A percentile compares a stretch with the other conserved stretches of the same genome.
phyloP scores from a whole-genome alignment of 2,888 invertebrate genomes.

The Tubulanus polymorphus region DNA sequence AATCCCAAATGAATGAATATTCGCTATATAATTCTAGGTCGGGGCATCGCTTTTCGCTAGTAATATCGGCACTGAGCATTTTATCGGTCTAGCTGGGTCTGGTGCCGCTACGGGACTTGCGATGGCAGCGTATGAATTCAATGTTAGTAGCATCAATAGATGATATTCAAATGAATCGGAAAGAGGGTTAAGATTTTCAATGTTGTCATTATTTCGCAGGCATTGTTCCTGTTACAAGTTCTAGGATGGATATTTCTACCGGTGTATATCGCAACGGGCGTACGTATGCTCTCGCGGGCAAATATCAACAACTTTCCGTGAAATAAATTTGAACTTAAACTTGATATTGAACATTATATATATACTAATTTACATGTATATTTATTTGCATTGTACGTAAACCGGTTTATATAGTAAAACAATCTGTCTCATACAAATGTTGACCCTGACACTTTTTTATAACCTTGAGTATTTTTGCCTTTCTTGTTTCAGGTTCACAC shows the following conservation, averaged over 20 bases:
- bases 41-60: constrained; percentile 38
- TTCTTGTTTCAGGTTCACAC: constrained; percentile 1
- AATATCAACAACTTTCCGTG: too few relatives aligned
- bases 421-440: too few relatives aligned
- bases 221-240: constrained; percentile 54
- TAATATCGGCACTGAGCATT: constrained; percentile 40
- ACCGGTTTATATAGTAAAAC: too few relatives aligned
- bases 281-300: constrained; percentile 28
- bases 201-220: constrained; percentile 50
- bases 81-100: constrained; percentile 38
- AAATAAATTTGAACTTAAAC: too few relatives aligned
- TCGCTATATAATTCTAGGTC: constrained; percentile 25
- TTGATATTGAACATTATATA: too few relatives aligned
- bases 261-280: constrained; percentile 48
- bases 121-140: constrained; percentile 29
- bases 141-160: too few relatives aligned
- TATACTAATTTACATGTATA: too few relatives aligned
- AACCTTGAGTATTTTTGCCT: too few relatives aligned
- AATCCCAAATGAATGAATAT: background rate
- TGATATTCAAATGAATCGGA: too few relatives aligned
- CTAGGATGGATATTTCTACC: constrained; percentile 49
- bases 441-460: too few relatives aligned
- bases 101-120: constrained; percentile 33
- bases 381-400: too few relatives aligned
- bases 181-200: too few relatives aligned